Conservation (phyloP, 2,113 vertebrate species). For the Potamarius usumacintae region DNA sequence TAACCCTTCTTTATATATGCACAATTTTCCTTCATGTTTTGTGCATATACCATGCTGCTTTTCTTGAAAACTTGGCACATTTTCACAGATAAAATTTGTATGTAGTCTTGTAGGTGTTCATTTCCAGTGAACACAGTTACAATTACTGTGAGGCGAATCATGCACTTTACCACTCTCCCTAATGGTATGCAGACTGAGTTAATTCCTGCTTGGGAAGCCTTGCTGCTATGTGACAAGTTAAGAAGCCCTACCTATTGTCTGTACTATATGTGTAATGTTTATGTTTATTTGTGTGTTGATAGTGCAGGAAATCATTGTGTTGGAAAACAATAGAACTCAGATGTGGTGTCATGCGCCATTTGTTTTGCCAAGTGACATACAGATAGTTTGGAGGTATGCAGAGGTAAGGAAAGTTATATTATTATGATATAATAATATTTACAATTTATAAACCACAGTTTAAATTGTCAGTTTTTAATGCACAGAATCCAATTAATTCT, state of each 20-base stretch:
- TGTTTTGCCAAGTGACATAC: slow-evolving; percentile 59
- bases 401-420: slow-evolving; percentile 34
- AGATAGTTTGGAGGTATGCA: slow-evolving; percentile 69
- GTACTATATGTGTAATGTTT: slow-evolving; percentile 29
- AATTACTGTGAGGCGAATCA: slow-evolving; percentile 68
- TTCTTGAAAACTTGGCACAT: slow-evolving; percentile 58
- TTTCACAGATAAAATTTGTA: slow-evolving; percentile 66
- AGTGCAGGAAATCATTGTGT: slow-evolving; percentile 64
- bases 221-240: slow-evolving; percentile 69
- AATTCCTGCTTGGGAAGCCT: slow-evolving; percentile 51
- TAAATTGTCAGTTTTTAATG: neutral
- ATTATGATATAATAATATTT: neutral
- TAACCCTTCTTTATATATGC: neutral
- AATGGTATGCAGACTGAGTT: neutral
- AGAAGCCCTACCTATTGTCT: neutral
- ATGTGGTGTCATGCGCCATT: slow-evolving; percentile 67
- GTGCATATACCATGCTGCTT: neutral
- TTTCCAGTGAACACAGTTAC: slow-evolving; percentile 64
- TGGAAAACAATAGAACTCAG: slow-evolving; percentile 63
- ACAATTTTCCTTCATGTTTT: neutral
- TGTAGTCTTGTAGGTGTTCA: slow-evolving; percentile 68
- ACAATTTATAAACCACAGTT: neutral
- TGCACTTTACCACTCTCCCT: slow-evolving; percentile 64
- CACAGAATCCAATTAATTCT: neutral
- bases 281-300: slow-evolving; percentile 43